A percentile compares a stretch with the other conserved stretches of the same genome.
phyloP scores from a whole-genome alignment of 2,113 vertebrate species.

The Sebastes schlegelii region DNA sequence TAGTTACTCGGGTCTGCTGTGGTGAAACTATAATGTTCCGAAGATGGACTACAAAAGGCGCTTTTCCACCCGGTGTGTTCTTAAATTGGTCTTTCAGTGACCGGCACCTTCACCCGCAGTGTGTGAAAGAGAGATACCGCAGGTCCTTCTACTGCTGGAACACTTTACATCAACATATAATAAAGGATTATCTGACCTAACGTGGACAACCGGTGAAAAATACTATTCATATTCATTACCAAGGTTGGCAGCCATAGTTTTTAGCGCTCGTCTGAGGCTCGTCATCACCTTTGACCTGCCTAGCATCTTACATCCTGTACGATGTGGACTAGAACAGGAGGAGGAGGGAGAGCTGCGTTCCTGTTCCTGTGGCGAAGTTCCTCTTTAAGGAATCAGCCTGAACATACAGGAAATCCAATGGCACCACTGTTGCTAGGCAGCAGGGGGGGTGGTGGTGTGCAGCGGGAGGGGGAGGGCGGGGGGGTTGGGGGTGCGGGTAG shows the following conservation, averaged over 20 bases:
- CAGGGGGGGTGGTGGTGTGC: slow-evolving; percentile 9
- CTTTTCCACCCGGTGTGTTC: too few species aligned
- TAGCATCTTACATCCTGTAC: slow-evolving; percentile 27
- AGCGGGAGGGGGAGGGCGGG: slow-evolving; percentile 7
- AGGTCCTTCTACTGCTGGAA: too few species aligned
- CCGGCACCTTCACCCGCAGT: too few species aligned
- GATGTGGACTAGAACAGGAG: slow-evolving; percentile 27
- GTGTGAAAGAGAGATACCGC: too few species aligned
- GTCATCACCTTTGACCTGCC: slow-evolving; percentile 33
- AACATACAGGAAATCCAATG: slow-evolving; percentile 82
- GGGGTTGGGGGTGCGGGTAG: slow-evolving; percentile 42
- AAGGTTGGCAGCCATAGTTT: neutral
- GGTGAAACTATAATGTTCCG: too few species aligned
- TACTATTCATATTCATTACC: too few species aligned
- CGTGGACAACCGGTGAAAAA: too few species aligned
- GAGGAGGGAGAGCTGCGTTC: slow-evolving; percentile 40
- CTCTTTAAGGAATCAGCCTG: slow-evolving; percentile 79
- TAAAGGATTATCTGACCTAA: too few species aligned
- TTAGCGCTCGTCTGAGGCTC: neutral
- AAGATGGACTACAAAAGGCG: too few species aligned
- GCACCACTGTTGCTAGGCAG: slow-evolving; percentile 85
- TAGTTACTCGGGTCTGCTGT: too few species aligned
- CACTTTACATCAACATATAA: too few species aligned
- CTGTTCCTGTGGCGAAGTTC: slow-evolving; percentile 76
- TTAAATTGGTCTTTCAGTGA: too few species aligned